Evolutionary conservation across 2,113 vertebrate genomes (phyloP), one percentile per base, ranked within the genome.

Genomic region (Sarotherodon lohbergeri): DNA sequence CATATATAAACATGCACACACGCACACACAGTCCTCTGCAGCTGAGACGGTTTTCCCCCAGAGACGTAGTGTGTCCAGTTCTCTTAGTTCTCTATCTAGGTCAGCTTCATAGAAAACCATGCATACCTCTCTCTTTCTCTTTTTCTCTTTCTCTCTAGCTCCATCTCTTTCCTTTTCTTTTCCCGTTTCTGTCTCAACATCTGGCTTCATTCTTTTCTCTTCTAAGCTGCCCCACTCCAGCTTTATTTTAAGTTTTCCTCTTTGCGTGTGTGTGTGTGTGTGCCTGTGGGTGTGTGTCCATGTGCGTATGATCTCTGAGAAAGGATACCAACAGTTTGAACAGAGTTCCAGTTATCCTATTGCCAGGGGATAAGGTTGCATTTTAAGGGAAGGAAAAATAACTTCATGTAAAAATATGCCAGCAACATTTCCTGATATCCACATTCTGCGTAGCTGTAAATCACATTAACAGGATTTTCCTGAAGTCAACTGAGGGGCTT

Each of bases 61-160:
- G 92, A 94, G 92, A 94, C 73, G 8, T 32, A 92, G 90, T 93
- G 93, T 94, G 93, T 95, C 94, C 93, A 92, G 91, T 94, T 91
- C 91, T 87, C 85, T 91, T 50, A 79, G 57, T 87, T 48, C 68
- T 48, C 90, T 93, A 94, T 94, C 86, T 95, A 91, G 93, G 93
- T 94, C 94, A 95, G 86, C 85, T 85, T 93, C 87, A 73, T 80
- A 90, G 86, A 92, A 89, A 90, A 93, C 80, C 55, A 87, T 79
- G 63, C 54, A 93, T 87, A 93, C 89, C 86, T 92, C 86, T 59
- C 61, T 19, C 27, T 29, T 43, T 78, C 46, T 50, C 24, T 16
- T 68, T 81, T 14, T 88, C 57, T 87, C 78, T 73, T 46, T 78
- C 27, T 81, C 24, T 76, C 43, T 29, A 29, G 54, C 50, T 73